Base-by-base conservation (phyloP, 2,113 vertebrate species). In the Poeciliopsis prolifica region DNA sequence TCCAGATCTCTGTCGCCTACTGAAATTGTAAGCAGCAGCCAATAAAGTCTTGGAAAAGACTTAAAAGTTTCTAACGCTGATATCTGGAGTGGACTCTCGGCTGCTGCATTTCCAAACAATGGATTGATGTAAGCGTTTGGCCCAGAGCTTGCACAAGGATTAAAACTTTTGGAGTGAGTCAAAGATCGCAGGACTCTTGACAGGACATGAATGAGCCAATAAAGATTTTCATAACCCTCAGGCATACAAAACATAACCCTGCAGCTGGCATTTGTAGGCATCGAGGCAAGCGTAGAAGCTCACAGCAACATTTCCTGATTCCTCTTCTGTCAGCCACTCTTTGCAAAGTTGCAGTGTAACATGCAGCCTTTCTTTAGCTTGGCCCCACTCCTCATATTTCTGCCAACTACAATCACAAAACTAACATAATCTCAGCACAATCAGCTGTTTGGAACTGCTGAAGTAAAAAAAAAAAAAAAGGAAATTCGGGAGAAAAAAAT, bases 281-380 rank as follows among this genome's bases (percentile, higher is more conserved):
- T 11, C 35, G 4, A 69, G 64, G 62, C 29, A 65, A 82, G 28
- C 69, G 65, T 29, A 61, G 17, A 61, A 24, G 28, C 61, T 68
- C 2, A 31, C 60, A 67, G 69, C 24, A 48, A 33, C 64, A 61
- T 61, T 54, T 24, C 44, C 61, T 44, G 17, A 48, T 33, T 64
- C 62, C 22, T 64, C 60, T 42, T 74, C 35, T 51, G 77, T 40
- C 75, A n/a, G 61, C 75, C 19, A 75, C 70, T 35, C 64, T 13
- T 22, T 70, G 58, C 61, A 33, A 29, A 72, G 63, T 60, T 68
- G 79, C 71, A 75, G 22, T 67, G 62, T 31, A 31, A 63, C 29
- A 31, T 63, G 30, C 19, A 24, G 22, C 1, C 24, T 37, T 65
- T 11, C 11, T 37, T 40, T 4, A 40, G 33, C 2, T 24, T n/a